Evolutionary conservation across 2,113 vertebrate species (phyloP).

Genomic region (Hipposideros armiger): DNA sequence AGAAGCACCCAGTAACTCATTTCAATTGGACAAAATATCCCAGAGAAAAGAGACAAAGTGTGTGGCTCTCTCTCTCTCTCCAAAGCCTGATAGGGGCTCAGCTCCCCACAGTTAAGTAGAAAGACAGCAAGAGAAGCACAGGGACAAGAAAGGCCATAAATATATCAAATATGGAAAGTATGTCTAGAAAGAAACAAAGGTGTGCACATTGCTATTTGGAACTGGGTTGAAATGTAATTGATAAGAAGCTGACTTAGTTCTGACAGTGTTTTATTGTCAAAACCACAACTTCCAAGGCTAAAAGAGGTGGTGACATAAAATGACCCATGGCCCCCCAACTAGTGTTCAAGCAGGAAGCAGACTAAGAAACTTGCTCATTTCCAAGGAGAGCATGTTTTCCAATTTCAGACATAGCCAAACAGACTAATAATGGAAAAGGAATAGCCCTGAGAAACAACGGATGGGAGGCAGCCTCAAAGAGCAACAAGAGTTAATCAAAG

Average conservation of each 20-base stretch:
- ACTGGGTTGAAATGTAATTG: not conserved
- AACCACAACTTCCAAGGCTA: not conserved
- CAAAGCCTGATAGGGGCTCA: not conserved
- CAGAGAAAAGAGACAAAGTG: not conserved
- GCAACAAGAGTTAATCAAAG: not conserved
- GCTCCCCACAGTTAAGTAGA: not conserved
- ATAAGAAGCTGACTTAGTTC: not conserved
- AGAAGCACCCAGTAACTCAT: not conserved
- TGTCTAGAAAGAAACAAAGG: not conserved
- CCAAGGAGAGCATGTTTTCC: not conserved
- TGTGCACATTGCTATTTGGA: not conserved
- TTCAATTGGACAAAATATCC: not conserved
- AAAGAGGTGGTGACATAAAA: not conserved
- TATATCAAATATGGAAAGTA: not conserved
- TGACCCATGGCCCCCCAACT: not conserved
- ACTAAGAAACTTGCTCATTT: fast-evolving
- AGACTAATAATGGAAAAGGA: not conserved
- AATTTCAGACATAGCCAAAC: not conserved
- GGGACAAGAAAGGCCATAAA: not conserved
- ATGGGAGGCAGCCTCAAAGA: not conserved
- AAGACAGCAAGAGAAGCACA: not conserved
- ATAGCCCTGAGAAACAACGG: not conserved
- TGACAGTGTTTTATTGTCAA: not conserved
- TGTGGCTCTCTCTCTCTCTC: not conserved
- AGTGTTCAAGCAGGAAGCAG: not conserved